Evolutionary conservation across 2,113 vertebrate species (phyloP).

Genomic region (Trichomycterus rosablanca): DNA sequence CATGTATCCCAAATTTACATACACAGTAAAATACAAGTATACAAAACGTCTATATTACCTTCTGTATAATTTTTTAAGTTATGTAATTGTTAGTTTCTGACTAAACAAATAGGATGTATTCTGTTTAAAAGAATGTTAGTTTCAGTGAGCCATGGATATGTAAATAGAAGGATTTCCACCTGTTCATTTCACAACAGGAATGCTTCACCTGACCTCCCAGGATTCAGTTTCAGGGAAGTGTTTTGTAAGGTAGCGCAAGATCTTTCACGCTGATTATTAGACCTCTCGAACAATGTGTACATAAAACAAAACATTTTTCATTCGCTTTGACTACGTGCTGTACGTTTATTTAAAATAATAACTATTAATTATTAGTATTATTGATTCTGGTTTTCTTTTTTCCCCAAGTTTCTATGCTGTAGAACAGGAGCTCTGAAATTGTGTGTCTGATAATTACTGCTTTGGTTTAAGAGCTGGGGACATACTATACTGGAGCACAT

Average conservation of each 20-base stretch:
- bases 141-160: constrained; percentile 6
- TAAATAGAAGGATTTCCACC: constrained; percentile 25
- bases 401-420: no score
- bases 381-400: no score
- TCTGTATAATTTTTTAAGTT: not conserved
- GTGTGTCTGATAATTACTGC: constrained; percentile 31
- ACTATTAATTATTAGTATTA: no score
- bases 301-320: constrained; percentile 3
- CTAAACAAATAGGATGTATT: no score
- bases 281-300: no score
- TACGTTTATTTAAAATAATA: not conserved
- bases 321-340: not conserved
- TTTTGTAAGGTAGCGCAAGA: constrained; percentile 51
- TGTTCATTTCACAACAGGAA: constrained; percentile 34
- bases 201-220: constrained; percentile 29
- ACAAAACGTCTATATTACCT: no score
- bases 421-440: constrained; percentile 35
- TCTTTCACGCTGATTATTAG: constrained; percentile 29
- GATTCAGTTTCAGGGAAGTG: constrained; percentile 50
- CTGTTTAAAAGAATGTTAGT: no score
- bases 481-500: constrained; percentile 57
- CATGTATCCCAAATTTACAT: no score
- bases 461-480: constrained; percentile 35
- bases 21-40: not conserved
- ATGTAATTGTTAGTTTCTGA: no score